These are phyloP conservation scores for Eurytoma californica DNA, from an alignment of 2,888 invertebrate species.

Conservation along the genomic window DNA sequence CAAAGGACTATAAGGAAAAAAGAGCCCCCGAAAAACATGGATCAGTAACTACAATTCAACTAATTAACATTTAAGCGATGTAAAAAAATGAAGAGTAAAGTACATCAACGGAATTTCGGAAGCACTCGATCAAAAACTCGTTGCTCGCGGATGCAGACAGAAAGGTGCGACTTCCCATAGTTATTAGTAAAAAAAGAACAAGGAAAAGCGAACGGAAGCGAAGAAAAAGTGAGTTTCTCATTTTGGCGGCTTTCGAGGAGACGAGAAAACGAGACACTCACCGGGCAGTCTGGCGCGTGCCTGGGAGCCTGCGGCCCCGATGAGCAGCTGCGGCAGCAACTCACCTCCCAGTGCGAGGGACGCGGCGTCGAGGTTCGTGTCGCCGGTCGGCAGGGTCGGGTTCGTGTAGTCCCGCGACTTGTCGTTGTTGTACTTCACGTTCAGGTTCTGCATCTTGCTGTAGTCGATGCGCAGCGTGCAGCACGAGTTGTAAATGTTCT, in stretches of 20 bases:
- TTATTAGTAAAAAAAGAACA: neutral
- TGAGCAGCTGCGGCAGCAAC: slow-evolving; percentile 78
- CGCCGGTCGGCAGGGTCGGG: slow-evolving; percentile 97
- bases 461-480: slow-evolving; percentile 99
- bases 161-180: neutral
- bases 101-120: neutral
- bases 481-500: slow-evolving; percentile 99
- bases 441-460: slow-evolving; percentile 97
- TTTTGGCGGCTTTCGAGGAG: slow-evolving; percentile 27
- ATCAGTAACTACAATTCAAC: neutral
- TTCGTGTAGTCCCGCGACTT: slow-evolving; percentile 99
- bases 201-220: neutral
- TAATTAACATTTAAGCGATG: neutral
- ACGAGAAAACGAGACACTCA: slow-evolving; percentile 60
- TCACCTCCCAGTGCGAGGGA: slow-evolving; percentile 82
- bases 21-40: slow-evolving; percentile 18
- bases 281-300: slow-evolving; percentile 73
- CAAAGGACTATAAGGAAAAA: neutral
- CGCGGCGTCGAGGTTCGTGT: slow-evolving; percentile 81
- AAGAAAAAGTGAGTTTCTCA: slow-evolving; percentile 42
- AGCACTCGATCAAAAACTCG: slow-evolving; percentile 22
- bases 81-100: neutral
- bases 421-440: slow-evolving; percentile 99
- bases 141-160: slow-evolving; percentile 27
- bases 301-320: slow-evolving; percentile 76